These are phyloP conservation scores for Pleuronectes platessa DNA, from an alignment of 2,113 vertebrate genomes.

Conservation along the genomic window DNA sequence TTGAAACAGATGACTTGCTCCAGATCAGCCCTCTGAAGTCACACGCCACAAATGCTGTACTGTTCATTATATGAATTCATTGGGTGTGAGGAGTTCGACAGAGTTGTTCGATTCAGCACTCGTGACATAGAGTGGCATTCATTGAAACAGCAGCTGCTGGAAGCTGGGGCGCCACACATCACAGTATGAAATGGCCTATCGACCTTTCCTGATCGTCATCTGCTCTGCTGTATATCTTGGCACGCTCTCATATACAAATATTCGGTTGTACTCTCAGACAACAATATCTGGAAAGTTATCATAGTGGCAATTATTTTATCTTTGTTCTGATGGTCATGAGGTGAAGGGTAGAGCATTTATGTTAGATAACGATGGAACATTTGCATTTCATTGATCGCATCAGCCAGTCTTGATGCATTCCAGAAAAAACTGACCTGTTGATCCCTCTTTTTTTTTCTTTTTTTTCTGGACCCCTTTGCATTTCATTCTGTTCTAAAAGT, in stretches of 20 bases:
- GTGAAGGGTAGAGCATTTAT: neutral
- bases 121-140: no score
- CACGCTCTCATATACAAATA: neutral
- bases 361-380: neutral
- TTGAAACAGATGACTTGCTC: neutral
- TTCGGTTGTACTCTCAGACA: neutral
- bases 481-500: no score
- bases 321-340: neutral
- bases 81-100: constrained; percentile 17
- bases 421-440: no score
- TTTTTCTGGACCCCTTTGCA: no score
- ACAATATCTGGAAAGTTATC: neutral
- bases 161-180: constrained; percentile 20
- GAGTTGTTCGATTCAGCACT: neutral
- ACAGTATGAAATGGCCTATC: constrained; percentile 17
- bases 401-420: neutral
- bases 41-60: neutral
- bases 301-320: neutral
- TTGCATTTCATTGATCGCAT: no score
- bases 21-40: neutral
- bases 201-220: constrained; percentile 26
- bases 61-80: constrained; percentile 12
- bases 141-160: neutral
- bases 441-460: no score
- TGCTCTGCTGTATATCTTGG: constrained; percentile 1